These are phyloP conservation scores for Trichopoda pennipes DNA, from an alignment of 2,888 invertebrate species.

Conservation along the genomic window DNA sequence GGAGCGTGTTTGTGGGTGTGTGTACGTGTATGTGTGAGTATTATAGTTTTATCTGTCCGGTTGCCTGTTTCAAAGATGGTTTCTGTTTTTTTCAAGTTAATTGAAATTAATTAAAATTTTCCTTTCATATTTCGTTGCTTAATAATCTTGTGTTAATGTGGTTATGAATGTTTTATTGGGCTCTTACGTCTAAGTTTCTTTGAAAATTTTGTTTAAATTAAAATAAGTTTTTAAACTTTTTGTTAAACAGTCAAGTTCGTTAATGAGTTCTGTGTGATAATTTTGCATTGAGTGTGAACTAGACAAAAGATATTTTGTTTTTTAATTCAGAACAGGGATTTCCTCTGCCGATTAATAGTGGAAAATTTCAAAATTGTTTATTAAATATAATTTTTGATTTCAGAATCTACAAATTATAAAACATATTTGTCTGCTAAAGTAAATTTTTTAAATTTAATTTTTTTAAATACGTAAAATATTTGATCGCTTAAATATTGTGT, in stretches of 20 bases:
- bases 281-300: constrained; percentile 17
- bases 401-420: too few species aligned
- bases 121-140: constrained; percentile 3
- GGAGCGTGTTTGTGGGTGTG: constrained; percentile 1
- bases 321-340: constrained; percentile 7
- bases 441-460: too few species aligned
- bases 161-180: not conserved
- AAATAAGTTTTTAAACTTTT: constrained; percentile 11
- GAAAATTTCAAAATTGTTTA: too few species aligned
- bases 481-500: too few species aligned
- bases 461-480: too few species aligned
- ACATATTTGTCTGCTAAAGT: too few species aligned
- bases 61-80: not conserved
- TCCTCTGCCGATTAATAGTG: not conserved
- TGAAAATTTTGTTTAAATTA: constrained; percentile 27
- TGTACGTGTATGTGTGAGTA: too few species aligned
- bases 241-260: not conserved
- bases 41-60: constrained; percentile 18
- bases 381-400: too few species aligned
- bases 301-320: not conserved
- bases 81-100: constrained; percentile 41
- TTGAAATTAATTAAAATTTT: constrained; percentile 37
- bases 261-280: constrained; percentile 11
- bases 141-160: not conserved
- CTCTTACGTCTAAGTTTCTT: constrained; percentile 37